A percentile compares a stretch with the other conserved stretches of the same genome.
phyloP scores from a whole-genome alignment of 2,888 invertebrate species.

The Spilarctia lutea region DNA sequence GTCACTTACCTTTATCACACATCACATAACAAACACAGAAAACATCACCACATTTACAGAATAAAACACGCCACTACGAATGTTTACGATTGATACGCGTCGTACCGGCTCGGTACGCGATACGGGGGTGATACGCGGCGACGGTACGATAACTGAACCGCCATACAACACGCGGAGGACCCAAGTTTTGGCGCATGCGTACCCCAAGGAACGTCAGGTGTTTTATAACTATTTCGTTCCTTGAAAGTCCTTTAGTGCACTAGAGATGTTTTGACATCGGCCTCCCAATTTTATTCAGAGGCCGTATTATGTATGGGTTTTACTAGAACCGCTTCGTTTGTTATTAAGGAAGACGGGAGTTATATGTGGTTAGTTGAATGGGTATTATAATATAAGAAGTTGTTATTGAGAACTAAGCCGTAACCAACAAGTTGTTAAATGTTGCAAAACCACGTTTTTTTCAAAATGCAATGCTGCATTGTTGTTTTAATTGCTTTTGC shows the following conservation, averaged over 20 bases:
- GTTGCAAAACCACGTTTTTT: not conserved
- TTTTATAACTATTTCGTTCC: slow-evolving; percentile 61
- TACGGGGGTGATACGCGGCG: slow-evolving; percentile 50
- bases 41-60: slow-evolving; percentile 19
- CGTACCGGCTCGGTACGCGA: slow-evolving; percentile 26
- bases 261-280: slow-evolving; percentile 15
- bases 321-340: slow-evolving; percentile 15
- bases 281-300: not conserved
- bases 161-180: slow-evolving; percentile 58
- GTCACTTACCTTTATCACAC: slow-evolving; percentile 25
- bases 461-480: no score
- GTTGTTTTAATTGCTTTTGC: no score
- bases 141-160: slow-evolving; percentile 65
- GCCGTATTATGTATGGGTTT: slow-evolving; percentile 17
- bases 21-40: slow-evolving; percentile 16
- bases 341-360: not conserved
- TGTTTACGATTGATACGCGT: slow-evolving; percentile 39
- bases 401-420: not conserved
- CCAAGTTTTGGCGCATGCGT: slow-evolving; percentile 76
- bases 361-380: not conserved
- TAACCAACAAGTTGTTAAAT: slow-evolving; percentile 11
- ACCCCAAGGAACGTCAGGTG: slow-evolving; percentile 50
- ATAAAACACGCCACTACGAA: slow-evolving; percentile 42
- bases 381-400: not conserved
- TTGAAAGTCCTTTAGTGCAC: slow-evolving; percentile 57